Evolutionary conservation across 2,113 vertebrate genomes (phyloP), one percentile per base, ranked within the genome.

Genomic region (Callipepla squamata): DNA sequence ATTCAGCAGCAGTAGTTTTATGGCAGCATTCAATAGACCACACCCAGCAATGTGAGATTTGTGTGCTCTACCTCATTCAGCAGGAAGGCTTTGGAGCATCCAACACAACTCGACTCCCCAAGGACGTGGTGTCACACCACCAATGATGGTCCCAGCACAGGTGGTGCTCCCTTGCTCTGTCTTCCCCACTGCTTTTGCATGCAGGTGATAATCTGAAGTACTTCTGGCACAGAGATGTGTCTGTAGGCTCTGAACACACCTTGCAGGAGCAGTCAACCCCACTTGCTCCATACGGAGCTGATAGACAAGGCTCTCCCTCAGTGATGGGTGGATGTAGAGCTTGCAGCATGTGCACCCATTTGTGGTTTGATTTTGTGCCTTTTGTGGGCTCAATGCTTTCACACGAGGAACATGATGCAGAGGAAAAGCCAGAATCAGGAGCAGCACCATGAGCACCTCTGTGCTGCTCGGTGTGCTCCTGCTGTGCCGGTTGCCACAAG

Each of bases 221-320:
- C 25, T 67, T 22, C 66, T 62, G 85, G 70, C 70, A 55, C 36
- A 38, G 63, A 38, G 65, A 34, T 3, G 11, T 26, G 65, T 9
- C 58, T 13, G 58, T 45, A 62, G 70, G 75, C 76, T 55, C 36
- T 2, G 59, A 57, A 47, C 42, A 45, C 53, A 23, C 44, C 8
- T 1, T 26, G 10, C 16, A 13, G 21, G 51, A 28, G 25, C 16
- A 3, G 63, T 25, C 65, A 48, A 23, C 32, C 38, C 69, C 6
- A 1, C 2, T 28, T 2, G 51, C 9, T 22, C 42, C 20, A 13
- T 13, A 14, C 34, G 14, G 32, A 67, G 63, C 45, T 3, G 14
- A 28, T 3, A 19, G 11, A 18, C 1, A 3, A 30, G 53, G 34
- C 3, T 74, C 1, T 13, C 23, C 8, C 44, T n/a, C 12, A 26